Base-by-base conservation (phyloP, 2,797 vertebrate genomes). In the Falco concolor region DNA sequence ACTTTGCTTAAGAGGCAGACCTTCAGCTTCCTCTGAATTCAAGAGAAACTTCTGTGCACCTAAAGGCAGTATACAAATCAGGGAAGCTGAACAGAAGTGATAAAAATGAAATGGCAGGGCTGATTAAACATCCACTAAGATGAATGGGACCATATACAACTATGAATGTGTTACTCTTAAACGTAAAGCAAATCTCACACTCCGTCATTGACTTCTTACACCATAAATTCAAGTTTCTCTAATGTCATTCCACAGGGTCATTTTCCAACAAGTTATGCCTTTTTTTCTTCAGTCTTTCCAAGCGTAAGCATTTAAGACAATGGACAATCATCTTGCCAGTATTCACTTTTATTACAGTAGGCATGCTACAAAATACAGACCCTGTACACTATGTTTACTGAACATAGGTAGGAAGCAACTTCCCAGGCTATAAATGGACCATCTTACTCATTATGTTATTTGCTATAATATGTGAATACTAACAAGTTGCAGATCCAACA, bases 121-220 rank as follows among this genome's bases (percentile, higher is more conserved):
- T 40, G 78, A 3, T 84, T 86, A 76, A 28, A 22, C 44, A 77
- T 53, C 8, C 21, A 53, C 15, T 93, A 65, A 87, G 85, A 91
- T 36, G 11, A 72, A 82, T 1, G 1, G 21, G 11, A 45, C n/a
- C 12, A 47, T 30, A 36, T 28, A 72, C 1, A 1, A 15, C 59
- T 59, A 18, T 53, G n/a, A 89, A 84, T 17, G 23, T 67, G 25
- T 36, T 42, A 38, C 19, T 23, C 14, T 84, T 90, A 77, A 54
- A 67, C 14, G 25, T 11, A 47, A 91, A 67, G 27, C 50, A 84
- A 83, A 60, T 70, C 63, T 64, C 52, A 47, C 20, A 50, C 5
- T 54, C 25, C 1, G 0, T 53, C 1, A 0, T 4, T 65, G 56
- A 27, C 30, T 45, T 44, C 34, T 52, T 53, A 36, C 49, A 32